Evolutionary conservation across 2,113 vertebrate species (phyloP), one percentile per base, ranked within the genome.

Genomic region (Eleginops maclovinus): DNA sequence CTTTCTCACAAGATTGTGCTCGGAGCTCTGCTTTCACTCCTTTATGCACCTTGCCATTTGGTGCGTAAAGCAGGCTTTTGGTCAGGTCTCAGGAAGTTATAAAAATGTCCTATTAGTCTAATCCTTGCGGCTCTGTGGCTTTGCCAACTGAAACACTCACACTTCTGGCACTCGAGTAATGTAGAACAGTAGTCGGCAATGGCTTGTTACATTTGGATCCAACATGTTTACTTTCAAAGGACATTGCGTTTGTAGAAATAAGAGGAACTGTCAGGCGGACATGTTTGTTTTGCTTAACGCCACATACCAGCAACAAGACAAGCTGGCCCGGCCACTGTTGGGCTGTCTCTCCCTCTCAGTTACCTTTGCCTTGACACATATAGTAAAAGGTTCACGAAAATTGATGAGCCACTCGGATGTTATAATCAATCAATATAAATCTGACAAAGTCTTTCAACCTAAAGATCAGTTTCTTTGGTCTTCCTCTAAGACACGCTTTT

Each of bases 261-360:
- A 61, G 58, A 81, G 75, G 69, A 80, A 77, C 62, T 67, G 72
- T 78, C n/a, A 17, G n/a, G 26, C 44, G 36, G 75, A 69, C 36
- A 7, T 78, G 78, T 87, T 88, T 87, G 77, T 90, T 87, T 87
- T 86, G 51, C 79, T 79, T 86, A 59, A 84, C 82, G 77, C 72
- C 47, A 86, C 88, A 89, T 87, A 75, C 84, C 75, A 75, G 81
- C 47, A 82, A 88, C 84, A 79, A 55, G 90, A 82, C 68, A 28
- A 82, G 69, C 89, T 79, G 78, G 84, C 73, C 49, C 2, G 71
- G 84, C 12, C 78, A 61, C 80, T 86, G 51, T 76, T 46, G 17
- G 24, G 2, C 28, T 26, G 12, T 58, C 31, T 11, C 2, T 36
- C 28, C 10, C 24, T 77, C 1, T 36, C 1, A 19, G 49, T 54